These are phyloP conservation scores for Poeciliopsis retropinna DNA, from an alignment of 2,113 vertebrate genomes.

Conservation along the genomic window DNA sequence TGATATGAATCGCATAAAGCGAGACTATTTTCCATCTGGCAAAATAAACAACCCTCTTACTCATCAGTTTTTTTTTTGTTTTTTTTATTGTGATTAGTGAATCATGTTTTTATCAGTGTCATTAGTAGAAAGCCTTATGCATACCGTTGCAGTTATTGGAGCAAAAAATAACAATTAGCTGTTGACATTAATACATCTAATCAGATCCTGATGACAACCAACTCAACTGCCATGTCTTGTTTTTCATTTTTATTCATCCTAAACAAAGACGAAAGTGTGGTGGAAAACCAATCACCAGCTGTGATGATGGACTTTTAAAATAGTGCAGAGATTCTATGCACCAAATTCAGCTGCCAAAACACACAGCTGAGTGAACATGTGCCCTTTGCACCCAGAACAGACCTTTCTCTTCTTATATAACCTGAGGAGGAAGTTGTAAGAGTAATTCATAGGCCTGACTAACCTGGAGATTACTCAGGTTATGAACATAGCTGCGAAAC, in stretches of 20 bases:
- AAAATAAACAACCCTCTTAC: too few relatives aligned
- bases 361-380: background rate
- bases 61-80: background rate
- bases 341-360: background rate
- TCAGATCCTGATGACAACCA: background rate
- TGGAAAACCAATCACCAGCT: background rate
- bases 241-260: background rate
- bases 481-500: background rate
- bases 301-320: background rate
- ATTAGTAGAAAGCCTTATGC: background rate
- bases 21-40: too few relatives aligned
- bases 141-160: background rate
- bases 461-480: background rate
- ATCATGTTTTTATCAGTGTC: background rate
- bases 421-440: slow-evolving; percentile 17
- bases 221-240: background rate
- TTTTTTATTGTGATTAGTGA: background rate
- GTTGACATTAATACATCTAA: background rate
- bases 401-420: background rate
- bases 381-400: background rate
- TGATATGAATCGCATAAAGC: too few relatives aligned
- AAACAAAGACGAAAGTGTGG: background rate
- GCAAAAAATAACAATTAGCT: background rate
- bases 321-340: background rate
- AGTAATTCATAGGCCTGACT: background rate